These are phyloP conservation scores for Coreoperca whiteheadi DNA, from an alignment of 2,113 vertebrate species.

Conservation along the genomic window DNA sequence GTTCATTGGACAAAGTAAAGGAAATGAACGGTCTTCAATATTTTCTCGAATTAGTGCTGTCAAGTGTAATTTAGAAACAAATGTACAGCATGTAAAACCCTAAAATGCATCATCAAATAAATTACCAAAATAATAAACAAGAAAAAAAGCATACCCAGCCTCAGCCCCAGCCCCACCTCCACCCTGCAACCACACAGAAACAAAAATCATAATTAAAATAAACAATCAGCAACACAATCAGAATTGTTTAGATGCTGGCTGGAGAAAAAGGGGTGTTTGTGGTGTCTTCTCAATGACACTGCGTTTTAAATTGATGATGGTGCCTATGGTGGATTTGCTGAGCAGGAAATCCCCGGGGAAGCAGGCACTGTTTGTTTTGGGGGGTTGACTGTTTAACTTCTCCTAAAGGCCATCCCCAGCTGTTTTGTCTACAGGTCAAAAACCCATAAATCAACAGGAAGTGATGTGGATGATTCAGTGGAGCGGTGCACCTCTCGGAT, in stretches of 20 bases:
- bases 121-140: neutral
- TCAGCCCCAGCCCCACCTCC: neutral
- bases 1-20: too few relatives aligned
- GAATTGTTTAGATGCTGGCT: neutral
- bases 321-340: conserved; percentile 4
- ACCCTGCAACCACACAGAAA: neutral
- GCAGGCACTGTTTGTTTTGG: conserved; percentile 44
- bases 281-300: neutral
- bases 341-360: conserved; percentile 57
- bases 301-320: conserved; percentile 23
- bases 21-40: neutral
- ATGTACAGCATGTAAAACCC: neutral
- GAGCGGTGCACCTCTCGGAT: conserved; percentile 37
- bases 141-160: neutral
- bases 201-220: neutral
- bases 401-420: conserved; percentile 20
- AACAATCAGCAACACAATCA: neutral
- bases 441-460: conserved; percentile 58
- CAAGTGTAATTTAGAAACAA: neutral
- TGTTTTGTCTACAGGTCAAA: conserved; percentile 57
- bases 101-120: neutral
- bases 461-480: conserved; percentile 39
- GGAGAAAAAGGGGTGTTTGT: neutral
- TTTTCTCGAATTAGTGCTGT: neutral
- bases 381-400: conserved; percentile 41